Conservation (phyloP, 2,113 vertebrate genomes). For the western clawed frog (Xenopus tropicalis) region UCB_Xtro_10.0 CM004450.2:46866001-46866500, state of each 20-base stretch:
- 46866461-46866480: conserved; percentile 55
- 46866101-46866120: too few relatives aligned
- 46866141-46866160: too few relatives aligned
- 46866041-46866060: conserved; percentile 12
- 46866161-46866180: too few relatives aligned
- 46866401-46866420: conserved; percentile 36
- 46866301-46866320: conserved; percentile 10
- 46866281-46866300: neutral
- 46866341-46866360: conserved; percentile 24
- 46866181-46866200: too few relatives aligned
- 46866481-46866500: conserved; percentile 54
- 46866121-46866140: too few relatives aligned
- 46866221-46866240: too few relatives aligned
- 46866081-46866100: too few relatives aligned
- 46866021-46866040: conserved; percentile 32
- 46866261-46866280: too few relatives aligned
- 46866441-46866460: conserved; percentile 61
- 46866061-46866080: conserved; percentile 43
- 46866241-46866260: too few relatives aligned
- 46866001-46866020: conserved; percentile 36
- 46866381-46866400: neutral
- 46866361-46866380: neutral
- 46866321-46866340: conserved; percentile 30
- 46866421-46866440: conserved; percentile 42
- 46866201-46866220: too few relatives aligned